Evolutionary conservation across 2,113 vertebrate genomes (phyloP).

Genomic region (Hemicordylus capensis): DNA sequence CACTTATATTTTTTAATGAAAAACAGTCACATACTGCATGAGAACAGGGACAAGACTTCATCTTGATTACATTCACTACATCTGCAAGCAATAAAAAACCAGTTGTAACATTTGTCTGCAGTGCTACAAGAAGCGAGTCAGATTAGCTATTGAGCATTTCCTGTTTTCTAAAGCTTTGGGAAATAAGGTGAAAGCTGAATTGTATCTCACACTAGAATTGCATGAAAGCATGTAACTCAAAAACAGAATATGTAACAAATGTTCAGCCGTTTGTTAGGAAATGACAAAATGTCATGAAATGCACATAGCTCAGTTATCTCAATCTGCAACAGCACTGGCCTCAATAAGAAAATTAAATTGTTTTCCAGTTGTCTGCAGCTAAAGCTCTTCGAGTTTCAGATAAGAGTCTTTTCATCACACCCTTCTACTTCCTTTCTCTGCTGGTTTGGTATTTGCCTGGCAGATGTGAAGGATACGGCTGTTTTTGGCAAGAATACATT

Average conservation of each 20-base stretch:
- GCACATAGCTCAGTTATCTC: slow-evolving; percentile 41
- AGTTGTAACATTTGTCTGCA: slow-evolving; percentile 47
- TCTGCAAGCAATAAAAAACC: slow-evolving; percentile 50
- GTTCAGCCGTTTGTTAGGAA: slow-evolving; percentile 32
- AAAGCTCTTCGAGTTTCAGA: slow-evolving; percentile 24
- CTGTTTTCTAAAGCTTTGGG: slow-evolving; percentile 15
- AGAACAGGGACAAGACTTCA: not conserved
- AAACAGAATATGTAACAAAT: slow-evolving; percentile 50
- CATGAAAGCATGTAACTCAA: slow-evolving; percentile 28
- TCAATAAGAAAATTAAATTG: slow-evolving; percentile 43
- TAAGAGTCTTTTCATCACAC: slow-evolving; percentile 4
- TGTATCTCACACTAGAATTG: slow-evolving; percentile 42
- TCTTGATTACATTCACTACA: slow-evolving; percentile 37
- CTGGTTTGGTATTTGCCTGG: not conserved
- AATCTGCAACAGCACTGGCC: slow-evolving; percentile 40
- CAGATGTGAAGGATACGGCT: slow-evolving; percentile 15
- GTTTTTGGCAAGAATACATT: not conserved
- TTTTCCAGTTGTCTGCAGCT: slow-evolving; percentile 37
- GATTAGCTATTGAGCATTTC: slow-evolving; percentile 38
- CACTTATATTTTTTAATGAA: not conserved
- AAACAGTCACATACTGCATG: not conserved
- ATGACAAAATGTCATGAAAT: slow-evolving; percentile 45
- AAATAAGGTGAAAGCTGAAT: slow-evolving; percentile 39
- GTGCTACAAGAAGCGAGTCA: not conserved
- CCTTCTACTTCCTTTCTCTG: not conserved